Evolutionary conservation across 1,140 invertebrate species (phyloP).

Genomic region (Polyergus mexicanus): DNA sequence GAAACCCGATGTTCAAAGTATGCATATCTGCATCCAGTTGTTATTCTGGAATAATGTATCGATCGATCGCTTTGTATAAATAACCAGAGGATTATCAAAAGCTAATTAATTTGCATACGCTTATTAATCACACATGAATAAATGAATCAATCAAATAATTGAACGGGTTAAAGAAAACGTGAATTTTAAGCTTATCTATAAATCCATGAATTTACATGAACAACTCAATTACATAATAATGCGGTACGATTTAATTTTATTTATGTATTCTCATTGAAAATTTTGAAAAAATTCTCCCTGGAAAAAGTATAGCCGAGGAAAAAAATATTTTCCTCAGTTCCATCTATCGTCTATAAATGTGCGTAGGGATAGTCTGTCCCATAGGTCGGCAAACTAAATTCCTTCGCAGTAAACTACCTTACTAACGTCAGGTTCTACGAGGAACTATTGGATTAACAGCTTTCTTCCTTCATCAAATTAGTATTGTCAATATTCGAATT

Average conservation of each 20-base stretch:
- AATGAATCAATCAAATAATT: conserved; percentile 67
- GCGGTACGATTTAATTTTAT: neutral
- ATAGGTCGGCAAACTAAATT: conserved; percentile 63
- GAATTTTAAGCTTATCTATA: conserved; percentile 62
- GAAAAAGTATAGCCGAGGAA: conserved; percentile 34
- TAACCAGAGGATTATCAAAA: conserved; percentile 72
- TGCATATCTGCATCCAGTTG: conserved; percentile 16
- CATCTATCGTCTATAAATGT: conserved; percentile 58
- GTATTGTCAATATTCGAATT: neutral
- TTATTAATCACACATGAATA: conserved; percentile 68
- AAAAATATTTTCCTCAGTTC: conserved; percentile 59
- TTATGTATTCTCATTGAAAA: neutral
- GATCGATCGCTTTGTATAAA: conserved; percentile 65
- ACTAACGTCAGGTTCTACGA: conserved; percentile 67
- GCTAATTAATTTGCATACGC: conserved; percentile 73
- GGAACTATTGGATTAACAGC: neutral
- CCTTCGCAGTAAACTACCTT: conserved; percentile 72
- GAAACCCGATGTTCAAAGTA: conserved; percentile 36
- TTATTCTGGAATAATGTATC: conserved; percentile 59
- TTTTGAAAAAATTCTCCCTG: neutral
- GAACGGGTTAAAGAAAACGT: conserved; percentile 36
- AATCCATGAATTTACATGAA: conserved; percentile 55
- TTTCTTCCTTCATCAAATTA: neutral
- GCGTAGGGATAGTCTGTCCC: conserved; percentile 7
- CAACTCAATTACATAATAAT: conserved; percentile 45